Conservation (phyloP, 2,888 invertebrate genomes). For the Leptura quadrifasciata region DNA sequence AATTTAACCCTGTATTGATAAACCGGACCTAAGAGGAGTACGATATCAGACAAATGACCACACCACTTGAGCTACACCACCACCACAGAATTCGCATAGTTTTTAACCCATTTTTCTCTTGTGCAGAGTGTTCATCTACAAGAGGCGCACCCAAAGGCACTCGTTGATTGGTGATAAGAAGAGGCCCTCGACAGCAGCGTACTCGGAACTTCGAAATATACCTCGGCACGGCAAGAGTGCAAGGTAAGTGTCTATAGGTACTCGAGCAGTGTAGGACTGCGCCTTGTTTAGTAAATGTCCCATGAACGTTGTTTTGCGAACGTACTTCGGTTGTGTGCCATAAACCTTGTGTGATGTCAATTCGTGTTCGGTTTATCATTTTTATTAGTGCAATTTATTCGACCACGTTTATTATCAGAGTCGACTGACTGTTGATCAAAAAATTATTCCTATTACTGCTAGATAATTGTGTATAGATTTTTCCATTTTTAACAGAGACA, state of each 20-base stretch:
- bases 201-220: conserved; percentile 69
- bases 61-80: not conserved
- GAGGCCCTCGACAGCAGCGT: conserved; percentile 66
- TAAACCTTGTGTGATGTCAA: conserved; percentile 31
- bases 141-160: conserved; percentile 65
- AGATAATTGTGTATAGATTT: conserved; percentile 17
- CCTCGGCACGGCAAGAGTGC: conserved; percentile 55
- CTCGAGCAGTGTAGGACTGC: conserved; percentile 12
- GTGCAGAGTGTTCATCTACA: conserved; percentile 70
- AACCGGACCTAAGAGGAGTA: too few species aligned
- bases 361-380: conserved; percentile 16
- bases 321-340: conserved; percentile 26
- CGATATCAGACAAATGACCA: not conserved
- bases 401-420: not conserved
- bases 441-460: conserved; percentile 1
- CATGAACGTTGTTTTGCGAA: conserved; percentile 21
- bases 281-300: conserved; percentile 22
- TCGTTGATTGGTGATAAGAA: conserved; percentile 59
- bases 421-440: not conserved
- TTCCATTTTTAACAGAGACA: not conserved
- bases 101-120: conserved; percentile 52
- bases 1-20: too few species aligned
- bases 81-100: not conserved
- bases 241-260: conserved; percentile 58
- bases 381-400: conserved; percentile 17